Base-by-base conservation (phyloP, 2,888 invertebrate species). In the Lasioglossum morio region DNA sequence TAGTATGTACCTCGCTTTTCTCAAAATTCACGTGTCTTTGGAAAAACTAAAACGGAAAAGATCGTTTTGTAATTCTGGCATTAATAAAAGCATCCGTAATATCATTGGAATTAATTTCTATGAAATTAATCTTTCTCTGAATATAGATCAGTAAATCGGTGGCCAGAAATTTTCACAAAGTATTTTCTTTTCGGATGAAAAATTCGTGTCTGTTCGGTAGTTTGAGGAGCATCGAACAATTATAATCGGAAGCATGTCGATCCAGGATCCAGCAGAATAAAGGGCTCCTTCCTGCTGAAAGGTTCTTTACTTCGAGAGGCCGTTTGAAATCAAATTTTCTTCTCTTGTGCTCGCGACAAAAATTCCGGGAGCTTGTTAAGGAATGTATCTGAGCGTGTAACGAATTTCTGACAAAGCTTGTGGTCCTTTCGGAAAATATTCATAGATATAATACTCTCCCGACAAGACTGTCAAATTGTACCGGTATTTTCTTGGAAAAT, bases 311-410 rank as follows among this genome's bases (percentile, higher is more conserved):
- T 14, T 60, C 60, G 12, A 12, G 14, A 27, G 60, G 14, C 14
- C 2, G 60, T 7, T 27, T 16, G 72, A 16, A 8, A 43, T 37
- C 34, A 27, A 60, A 27, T 60, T 60, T 60, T 14, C 34, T 66
- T 34, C 30, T 19, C 19, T 34, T 16, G 66, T 8, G 30, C 8
- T 19, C 30, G 30, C 66, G 66, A 30, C 34, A 30, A 66, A 66
- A 66, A 34, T 66, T 66, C 66, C 19, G 8, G 66, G 34, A 66
- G 66, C 66, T 66, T 66, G 66, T 66, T 66, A 66, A 30, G 66
- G 66, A 66, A 66, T 66, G 66, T 66, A 66, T 34, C 66, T 7
- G 66, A 19, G 30, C 66, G 66, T 66, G 66, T 66, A 66, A 66
- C 34, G 66, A 66, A 66, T 34, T 66, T 66, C 30, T 34, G 34